Evolutionary conservation across 2,113 vertebrate species (phyloP).

Genomic region (Rattus norvegicus): GRCr8 NC_086028.1:80486001-80486500

Average conservation of each 20-base stretch:
- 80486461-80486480: background rate
- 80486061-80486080: background rate
- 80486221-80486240: background rate
- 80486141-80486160: conserved; percentile 7
- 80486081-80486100: background rate
- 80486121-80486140: background rate
- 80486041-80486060: background rate
- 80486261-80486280: background rate
- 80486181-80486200: background rate
- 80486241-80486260: background rate
- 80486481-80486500: background rate
- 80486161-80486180: background rate
- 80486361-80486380: background rate
- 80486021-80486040: background rate
- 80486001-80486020: background rate
- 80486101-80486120: background rate
- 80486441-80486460: background rate
- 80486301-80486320: background rate
- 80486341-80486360: background rate
- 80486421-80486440: background rate
- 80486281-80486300: background rate
- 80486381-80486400: background rate
- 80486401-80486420: background rate
- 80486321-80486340: background rate
- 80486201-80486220: background rate